phyloP scores from a whole-genome alignment of 1,140 invertebrate species.

The Apocrypta bakeri region DNA sequence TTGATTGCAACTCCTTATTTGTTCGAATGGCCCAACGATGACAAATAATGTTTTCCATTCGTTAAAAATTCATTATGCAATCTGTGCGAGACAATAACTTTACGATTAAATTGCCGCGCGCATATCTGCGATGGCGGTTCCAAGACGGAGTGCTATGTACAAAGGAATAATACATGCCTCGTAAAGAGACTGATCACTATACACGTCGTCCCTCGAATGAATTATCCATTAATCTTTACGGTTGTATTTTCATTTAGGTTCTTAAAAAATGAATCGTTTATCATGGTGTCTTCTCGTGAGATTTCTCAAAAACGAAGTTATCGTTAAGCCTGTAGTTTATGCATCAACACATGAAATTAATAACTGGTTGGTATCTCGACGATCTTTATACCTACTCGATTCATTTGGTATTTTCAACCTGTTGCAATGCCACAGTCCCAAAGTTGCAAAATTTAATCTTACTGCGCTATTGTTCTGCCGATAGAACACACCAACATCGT shows the following conservation, averaged over 20 bases:
- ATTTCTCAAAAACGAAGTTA: no score
- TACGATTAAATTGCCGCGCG: constrained; percentile 21
- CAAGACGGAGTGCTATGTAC: background rate
- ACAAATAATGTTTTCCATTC: background rate
- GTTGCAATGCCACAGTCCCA: background rate
- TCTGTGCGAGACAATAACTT: constrained; percentile 26
- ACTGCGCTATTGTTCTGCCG: background rate
- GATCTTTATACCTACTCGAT: background rate
- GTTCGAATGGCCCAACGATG: background rate
- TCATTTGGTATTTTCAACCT: background rate
- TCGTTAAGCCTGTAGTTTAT: no score
- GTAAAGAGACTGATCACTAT: constrained; percentile 21
- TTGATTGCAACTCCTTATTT: background rate
- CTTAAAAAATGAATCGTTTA: no score
- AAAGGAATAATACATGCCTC: constrained; percentile 28
- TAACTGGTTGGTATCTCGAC: no score
- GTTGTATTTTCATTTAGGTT: no score
- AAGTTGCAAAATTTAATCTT: background rate
- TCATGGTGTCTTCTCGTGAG: no score
- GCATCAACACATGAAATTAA: no score
- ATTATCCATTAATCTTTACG: background rate
- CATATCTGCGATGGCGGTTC: background rate
- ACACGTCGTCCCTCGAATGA: background rate
- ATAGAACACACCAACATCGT: background rate
- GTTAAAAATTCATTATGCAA: constrained; percentile 40